phyloP scores from a whole-genome alignment of 2,113 vertebrate species.

The Spilogale gracilis region DNA sequence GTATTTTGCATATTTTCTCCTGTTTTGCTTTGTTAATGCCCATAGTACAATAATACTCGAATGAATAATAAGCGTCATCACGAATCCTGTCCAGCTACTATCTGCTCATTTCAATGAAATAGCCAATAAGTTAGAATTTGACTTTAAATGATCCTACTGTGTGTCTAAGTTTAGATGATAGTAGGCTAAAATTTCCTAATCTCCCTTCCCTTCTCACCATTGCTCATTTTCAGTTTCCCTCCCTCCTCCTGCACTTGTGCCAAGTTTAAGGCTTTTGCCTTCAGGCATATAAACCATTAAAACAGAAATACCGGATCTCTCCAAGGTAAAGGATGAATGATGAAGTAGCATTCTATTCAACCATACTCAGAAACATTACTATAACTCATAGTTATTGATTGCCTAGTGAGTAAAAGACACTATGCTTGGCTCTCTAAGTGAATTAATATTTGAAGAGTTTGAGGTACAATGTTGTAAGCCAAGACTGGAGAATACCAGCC shows the following conservation, averaged over 20 bases:
- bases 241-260: not conserved
- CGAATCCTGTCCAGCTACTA: not conserved
- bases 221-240: not conserved
- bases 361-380: slow-evolving; percentile 48
- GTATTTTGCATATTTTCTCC: not conserved
- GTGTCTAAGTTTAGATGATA: not conserved
- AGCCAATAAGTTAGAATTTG: not conserved
- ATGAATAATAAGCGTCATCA: not conserved
- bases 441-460: slow-evolving; percentile 76
- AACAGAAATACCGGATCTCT: not conserved
- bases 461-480: slow-evolving; percentile 37
- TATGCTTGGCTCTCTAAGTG: slow-evolving; percentile 60
- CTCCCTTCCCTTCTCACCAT: not conserved
- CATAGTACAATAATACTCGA: not conserved
- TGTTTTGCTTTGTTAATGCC: not conserved
- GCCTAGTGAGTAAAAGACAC: slow-evolving; percentile 54
- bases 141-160: not conserved
- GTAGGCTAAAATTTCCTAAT: not conserved
- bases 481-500: slow-evolving; percentile 13
- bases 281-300: slow-evolving; percentile 23
- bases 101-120: not conserved
- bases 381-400: slow-evolving; percentile 68
- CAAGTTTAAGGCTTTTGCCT: slow-evolving; percentile 22
- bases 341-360: slow-evolving; percentile 15
- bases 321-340: slow-evolving; percentile 39